Evolutionary conservation across 2,888 invertebrate species (phyloP), one percentile per base, ranked within the genome.

Genomic region (Sphaerophoria rueppellii): DNA sequence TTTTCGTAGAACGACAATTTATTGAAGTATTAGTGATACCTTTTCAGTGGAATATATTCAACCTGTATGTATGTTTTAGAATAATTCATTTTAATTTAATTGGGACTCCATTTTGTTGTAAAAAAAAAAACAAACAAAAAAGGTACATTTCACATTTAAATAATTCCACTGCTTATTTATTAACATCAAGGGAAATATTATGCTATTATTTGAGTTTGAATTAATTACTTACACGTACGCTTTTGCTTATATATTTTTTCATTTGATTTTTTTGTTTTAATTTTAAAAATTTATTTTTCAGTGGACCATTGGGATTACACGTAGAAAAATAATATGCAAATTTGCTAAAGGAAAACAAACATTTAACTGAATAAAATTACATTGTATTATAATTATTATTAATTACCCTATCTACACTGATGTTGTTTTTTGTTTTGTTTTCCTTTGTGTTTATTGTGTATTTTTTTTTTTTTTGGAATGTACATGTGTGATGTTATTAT

Each of bases 361-460:
- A 40, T 40, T n/a, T 6, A 34, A 43, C 54, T 58, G 43, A 46
- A 65, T 72, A 60, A 57, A 72, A 32, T 32, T 67, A 61, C 50
- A 71, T 79, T 76, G 37, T 69, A 71, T 67, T 50, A 35, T 50
- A 57, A 48, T 50, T 35, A 50, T 60, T 82, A 83, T 83, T 83
- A 80, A 76, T 83, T 83, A 83, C 80, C 80, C 83, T 83, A 83
- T 75, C 83, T 83, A 83, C 75, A 80, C 75, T 80, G 79, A 83
- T 79, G 75, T 37, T 34, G 35, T 32, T 50, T 55, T 58, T 63
- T 60, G 50, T 24, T 16, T 40, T 65, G 6, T 48, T 34, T 71
- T 40, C 4, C 24, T 24, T 7, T 48, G 43, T 73, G 54, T 69
- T 54, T 67, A 46, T 63, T 34, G 11, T 9, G 11, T 2, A 40